Percentiles rank a stretch among this genome's conserved stretches.
phyloP scores from a whole-genome alignment of 2,113 vertebrate genomes.

The Entosphenus tridentatus region DNA sequence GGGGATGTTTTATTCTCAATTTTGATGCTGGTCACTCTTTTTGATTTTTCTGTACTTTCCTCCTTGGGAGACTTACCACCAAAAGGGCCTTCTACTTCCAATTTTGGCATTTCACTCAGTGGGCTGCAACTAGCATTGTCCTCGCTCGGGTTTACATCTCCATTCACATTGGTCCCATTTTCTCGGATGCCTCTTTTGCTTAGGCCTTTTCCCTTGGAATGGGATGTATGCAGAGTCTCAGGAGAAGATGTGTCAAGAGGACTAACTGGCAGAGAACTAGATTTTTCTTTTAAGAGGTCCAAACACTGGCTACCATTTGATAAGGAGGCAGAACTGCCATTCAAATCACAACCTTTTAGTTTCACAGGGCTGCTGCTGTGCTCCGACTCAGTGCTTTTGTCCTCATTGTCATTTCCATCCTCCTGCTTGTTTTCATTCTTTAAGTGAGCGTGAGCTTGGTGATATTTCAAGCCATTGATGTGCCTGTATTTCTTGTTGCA shows the following conservation, averaged over 20 bases:
- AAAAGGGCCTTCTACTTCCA: neutral
- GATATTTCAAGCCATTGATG: slow-evolving; percentile 94
- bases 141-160: neutral
- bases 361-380: slow-evolving; percentile 19
- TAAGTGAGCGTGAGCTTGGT: slow-evolving; percentile 86
- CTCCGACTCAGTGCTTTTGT: slow-evolving; percentile 22
- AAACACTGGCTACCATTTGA: too few relatives aligned
- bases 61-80: neutral
- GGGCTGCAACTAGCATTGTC: neutral
- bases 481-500: slow-evolving; percentile 99
- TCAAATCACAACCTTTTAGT: neutral
- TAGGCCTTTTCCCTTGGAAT: neutral
- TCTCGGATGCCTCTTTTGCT: neutral
- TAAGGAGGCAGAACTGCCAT: too few relatives aligned
- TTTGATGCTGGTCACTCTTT: neutral
- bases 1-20: neutral
- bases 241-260: neutral
- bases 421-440: slow-evolving; percentile 80
- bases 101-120: slow-evolving; percentile 5
- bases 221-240: slow-evolving; percentile 1
- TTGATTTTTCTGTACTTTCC: neutral
- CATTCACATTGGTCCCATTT: neutral
- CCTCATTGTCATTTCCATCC: slow-evolving; percentile 62
- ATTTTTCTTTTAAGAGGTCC: too few relatives aligned
- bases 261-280: neutral